phyloP scores from a whole-genome alignment of 2,888 invertebrate species.

The Luffia ferchaultella region DNA sequence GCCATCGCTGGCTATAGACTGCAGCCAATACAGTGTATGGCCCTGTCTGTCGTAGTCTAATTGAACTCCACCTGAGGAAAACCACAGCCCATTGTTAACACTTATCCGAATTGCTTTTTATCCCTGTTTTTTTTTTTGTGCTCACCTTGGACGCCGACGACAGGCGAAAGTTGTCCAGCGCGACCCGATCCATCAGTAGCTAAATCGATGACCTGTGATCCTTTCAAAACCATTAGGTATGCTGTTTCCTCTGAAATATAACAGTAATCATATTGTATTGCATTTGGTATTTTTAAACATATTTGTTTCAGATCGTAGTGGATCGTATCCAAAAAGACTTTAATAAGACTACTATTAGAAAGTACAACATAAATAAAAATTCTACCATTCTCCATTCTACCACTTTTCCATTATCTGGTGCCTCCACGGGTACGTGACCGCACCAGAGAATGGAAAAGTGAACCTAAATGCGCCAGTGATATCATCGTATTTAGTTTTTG shows the following conservation, averaged over 20 bases:
- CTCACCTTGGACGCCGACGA: slow-evolving; percentile 77
- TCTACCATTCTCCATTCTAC: too few species aligned
- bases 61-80: slow-evolving; percentile 79
- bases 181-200: slow-evolving; percentile 79
- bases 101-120: not conserved
- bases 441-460: too few species aligned
- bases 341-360: too few species aligned
- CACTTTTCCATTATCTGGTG: too few species aligned
- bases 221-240: slow-evolving; percentile 89
- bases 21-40: slow-evolving; percentile 87
- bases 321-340: slow-evolving; percentile 10
- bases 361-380: too few species aligned
- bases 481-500: too few species aligned
- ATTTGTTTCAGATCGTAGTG: not conserved
- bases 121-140: not conserved
- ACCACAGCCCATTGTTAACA: too few species aligned
- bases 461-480: too few species aligned
- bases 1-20: slow-evolving; percentile 60
- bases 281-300: not conserved
- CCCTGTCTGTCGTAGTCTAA: slow-evolving; percentile 92
- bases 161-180: slow-evolving; percentile 82
- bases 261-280: not conserved
- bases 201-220: slow-evolving; percentile 88
- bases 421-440: too few species aligned
- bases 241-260: slow-evolving; percentile 77